Base-by-base conservation (phyloP, 2,888 invertebrate genomes). In the Cyclophora punctaria region DNA sequence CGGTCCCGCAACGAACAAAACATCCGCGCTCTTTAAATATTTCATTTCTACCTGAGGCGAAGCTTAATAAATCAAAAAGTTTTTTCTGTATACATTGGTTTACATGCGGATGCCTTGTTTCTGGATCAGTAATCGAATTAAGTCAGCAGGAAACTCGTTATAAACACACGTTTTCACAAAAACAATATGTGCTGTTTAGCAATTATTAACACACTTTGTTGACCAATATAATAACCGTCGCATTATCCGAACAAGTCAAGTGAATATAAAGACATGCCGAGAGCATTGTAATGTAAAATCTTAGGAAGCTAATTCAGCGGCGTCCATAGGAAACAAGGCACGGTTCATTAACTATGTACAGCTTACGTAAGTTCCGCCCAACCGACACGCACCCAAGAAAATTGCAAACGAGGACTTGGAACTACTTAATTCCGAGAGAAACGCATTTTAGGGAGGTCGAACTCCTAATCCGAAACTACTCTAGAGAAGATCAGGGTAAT, bases 401-500 rank as follows among this genome's bases (percentile, higher is more conserved):
- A 76, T 72, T 67, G 75, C 68, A 64, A 68, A 66, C 67, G 64
- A 70, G 67, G 62, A 67, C 69, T 72, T 62, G 63, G 66, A 71
- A 65, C 74, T 69, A 70, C 71, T 77, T 75, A 75, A 75, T 77
- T 75, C 73, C 57, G 62, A 68, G 67, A 66, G 68, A 69, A 76
- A 71, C 74, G 71, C 71, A 71, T 69, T 73, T 69, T 69, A 71
- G 66, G 67, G 62, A 69, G 63, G 65, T 67, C 51, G 65, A 64
- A 56, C 52, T 67, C 75, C 75, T 82, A 83, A 83, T 82, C 80
- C 70, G 71, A 79, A 80, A 82, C 79, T 79, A 80, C 78, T 83
- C 69, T 74, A 71, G 65, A 78, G 70, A 75, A 80, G 77, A 82
- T 81, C 78, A 73, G 69, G 65, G 73, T 80, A 81, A 83, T 82